Conservation (phyloP, 2,113 vertebrate genomes). For the Osmerus eperlanus region DNA sequence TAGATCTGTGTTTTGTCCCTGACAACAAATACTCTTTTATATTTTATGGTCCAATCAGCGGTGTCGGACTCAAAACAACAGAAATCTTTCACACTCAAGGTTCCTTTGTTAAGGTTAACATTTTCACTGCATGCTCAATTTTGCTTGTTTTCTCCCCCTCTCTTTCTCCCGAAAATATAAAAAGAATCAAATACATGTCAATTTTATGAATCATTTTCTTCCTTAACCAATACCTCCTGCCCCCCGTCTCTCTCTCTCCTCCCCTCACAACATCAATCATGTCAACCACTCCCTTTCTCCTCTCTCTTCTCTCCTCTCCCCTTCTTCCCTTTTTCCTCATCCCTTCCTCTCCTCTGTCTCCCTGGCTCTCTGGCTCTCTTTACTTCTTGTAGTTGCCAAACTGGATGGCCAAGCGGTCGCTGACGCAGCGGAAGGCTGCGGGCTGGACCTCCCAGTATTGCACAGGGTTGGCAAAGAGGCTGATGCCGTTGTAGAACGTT, state of each 20-base stretch:
- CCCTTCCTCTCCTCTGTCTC: conserved; percentile 27
- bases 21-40: too few relatives aligned
- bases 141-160: conserved; percentile 2
- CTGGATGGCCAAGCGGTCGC: conserved; percentile 81
- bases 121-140: neutral
- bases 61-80: neutral
- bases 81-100: neutral
- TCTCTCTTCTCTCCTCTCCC: neutral
- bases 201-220: conserved; percentile 27
- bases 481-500: conserved; percentile 86
- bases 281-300: neutral
- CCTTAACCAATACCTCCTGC: conserved; percentile 24
- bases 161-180: conserved; percentile 15
- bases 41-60: too few relatives aligned
- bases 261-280: conserved; percentile 22
- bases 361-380: conserved; percentile 27
- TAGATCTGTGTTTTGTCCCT: too few relatives aligned
- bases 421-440: conserved; percentile 84
- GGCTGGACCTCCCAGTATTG: conserved; percentile 92
- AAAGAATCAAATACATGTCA: neutral
- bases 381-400: conserved; percentile 92
- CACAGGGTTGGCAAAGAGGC: conserved; percentile 83
- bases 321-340: neutral
- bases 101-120: neutral
- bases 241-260: conserved; percentile 28